Conservation (phyloP, 2,113 vertebrate genomes). For the Jaculus jaculus region DNA sequence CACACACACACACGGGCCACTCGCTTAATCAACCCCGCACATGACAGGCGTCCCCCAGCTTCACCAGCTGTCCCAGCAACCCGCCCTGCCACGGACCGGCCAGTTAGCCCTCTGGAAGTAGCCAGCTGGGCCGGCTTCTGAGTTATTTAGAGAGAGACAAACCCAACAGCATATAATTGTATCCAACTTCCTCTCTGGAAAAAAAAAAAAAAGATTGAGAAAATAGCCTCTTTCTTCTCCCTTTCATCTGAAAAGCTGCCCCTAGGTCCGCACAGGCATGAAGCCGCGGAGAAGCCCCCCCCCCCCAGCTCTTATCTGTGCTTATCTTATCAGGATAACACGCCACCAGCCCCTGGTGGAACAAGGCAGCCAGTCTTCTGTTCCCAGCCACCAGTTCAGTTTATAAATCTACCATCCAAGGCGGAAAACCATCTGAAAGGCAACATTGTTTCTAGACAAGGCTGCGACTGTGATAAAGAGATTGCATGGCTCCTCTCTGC, state of each 20-base stretch:
- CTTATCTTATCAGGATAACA: slow-evolving; percentile 70
- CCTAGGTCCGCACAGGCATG: neutral
- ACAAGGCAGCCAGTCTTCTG: slow-evolving; percentile 58
- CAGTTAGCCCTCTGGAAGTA: neutral
- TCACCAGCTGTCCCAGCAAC: accelerated
- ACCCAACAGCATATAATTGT: neutral
- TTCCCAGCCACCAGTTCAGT: slow-evolving; percentile 52
- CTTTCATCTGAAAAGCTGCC: slow-evolving; percentile 33
- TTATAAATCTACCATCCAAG: slow-evolving; percentile 76
- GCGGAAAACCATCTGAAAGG: slow-evolving; percentile 78
- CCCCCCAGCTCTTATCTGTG: slow-evolving; percentile 22
- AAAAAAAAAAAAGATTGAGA: neutral
- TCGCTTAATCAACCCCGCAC: accelerated
- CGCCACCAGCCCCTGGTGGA: slow-evolving; percentile 64
- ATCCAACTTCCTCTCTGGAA: slow-evolving; percentile 36
- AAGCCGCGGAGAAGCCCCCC: neutral
- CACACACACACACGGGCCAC: neutral
- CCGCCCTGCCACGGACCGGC: accelerated
- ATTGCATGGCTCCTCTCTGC: slow-evolving; percentile 9
- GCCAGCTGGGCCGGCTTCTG: neutral
- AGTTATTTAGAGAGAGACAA: neutral
- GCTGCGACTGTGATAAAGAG: slow-evolving; percentile 57
- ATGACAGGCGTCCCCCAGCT: accelerated
- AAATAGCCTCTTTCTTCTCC: neutral
- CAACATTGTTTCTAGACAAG: slow-evolving; percentile 73